phyloP scores from a whole-genome alignment of 2,113 vertebrate genomes.

The Isurus oxyrinchus region DNA sequence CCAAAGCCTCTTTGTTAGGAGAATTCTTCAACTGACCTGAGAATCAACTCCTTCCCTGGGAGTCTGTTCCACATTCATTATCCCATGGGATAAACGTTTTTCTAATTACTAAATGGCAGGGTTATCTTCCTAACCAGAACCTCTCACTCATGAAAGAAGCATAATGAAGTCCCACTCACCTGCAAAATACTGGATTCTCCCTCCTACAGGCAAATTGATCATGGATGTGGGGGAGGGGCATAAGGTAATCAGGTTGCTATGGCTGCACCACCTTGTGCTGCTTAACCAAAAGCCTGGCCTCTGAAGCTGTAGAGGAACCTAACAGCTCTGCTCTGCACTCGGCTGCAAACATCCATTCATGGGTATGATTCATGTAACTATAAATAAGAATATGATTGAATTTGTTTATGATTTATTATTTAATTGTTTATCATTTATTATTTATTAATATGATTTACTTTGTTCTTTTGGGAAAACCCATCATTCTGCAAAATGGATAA shows the following conservation, averaged over 20 bases:
- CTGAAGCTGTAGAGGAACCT: not conserved
- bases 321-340: not conserved
- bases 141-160: not conserved
- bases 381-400: not conserved
- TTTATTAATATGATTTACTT: not conserved
- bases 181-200: not conserved
- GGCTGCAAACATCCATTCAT: not conserved
- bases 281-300: not conserved
- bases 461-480: not conserved
- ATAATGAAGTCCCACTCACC: slow-evolving; percentile 10
- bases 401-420: not conserved
- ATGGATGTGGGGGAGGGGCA: not conserved
- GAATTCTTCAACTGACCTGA: not conserved
- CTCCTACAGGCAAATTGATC: not conserved
- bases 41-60: slow-evolving; percentile 10
- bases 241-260: not conserved
- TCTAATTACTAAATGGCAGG: not conserved
- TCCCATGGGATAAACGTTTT: slow-evolving; percentile 5
- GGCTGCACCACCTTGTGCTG: not conserved
- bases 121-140: slow-evolving; percentile 10
- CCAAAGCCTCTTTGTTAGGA: not conserved
- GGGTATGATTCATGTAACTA: not conserved
- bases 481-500: not conserved
- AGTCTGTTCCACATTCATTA: not conserved
- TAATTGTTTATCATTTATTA: too few species aligned